Conservation (phyloP, 1,140 invertebrate species). For the Nomia melanderi region DNA sequence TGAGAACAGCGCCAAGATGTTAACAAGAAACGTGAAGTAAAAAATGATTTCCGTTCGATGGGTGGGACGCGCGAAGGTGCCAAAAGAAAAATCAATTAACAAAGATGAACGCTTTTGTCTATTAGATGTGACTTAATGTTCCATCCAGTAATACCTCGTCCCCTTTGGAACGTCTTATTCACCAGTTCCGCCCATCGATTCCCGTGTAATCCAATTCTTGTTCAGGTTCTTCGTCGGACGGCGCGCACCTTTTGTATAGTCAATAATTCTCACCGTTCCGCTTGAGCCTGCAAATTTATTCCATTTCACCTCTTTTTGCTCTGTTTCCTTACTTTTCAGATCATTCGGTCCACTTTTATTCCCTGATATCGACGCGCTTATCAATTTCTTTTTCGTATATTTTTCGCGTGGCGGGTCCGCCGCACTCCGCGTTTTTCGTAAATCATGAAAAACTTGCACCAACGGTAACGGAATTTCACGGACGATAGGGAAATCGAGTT, state of each 20-base stretch:
- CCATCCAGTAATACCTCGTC: constrained; percentile 1
- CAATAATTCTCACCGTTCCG: not conserved
- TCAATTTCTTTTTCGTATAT: constrained; percentile 25
- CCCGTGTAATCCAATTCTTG: constrained; percentile 51
- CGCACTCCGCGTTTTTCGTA: constrained; percentile 27
- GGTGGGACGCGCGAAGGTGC: constrained; percentile 27
- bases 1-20: not conserved
- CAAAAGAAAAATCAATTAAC: constrained; percentile 55
- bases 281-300: constrained; percentile 11
- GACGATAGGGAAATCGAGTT: constrained; percentile 52
- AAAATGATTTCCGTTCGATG: constrained; percentile 30
- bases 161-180: constrained; percentile 6
- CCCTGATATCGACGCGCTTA: not conserved
- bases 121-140: constrained; percentile 56
- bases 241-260: not conserved
- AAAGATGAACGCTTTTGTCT: constrained; percentile 37
- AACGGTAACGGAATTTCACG: constrained; percentile 48
- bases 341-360: constrained; percentile 12
- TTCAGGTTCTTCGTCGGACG: not conserved
- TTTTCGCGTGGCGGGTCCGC: not conserved
- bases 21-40: not conserved
- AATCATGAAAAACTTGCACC: constrained; percentile 51
- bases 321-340: constrained; percentile 1
- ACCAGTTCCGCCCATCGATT: constrained; percentile 15
- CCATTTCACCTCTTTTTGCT: not conserved